These are phyloP conservation scores for Merluccius polli DNA, from an alignment of 2,797 vertebrate species.

Conservation along the genomic window DNA sequence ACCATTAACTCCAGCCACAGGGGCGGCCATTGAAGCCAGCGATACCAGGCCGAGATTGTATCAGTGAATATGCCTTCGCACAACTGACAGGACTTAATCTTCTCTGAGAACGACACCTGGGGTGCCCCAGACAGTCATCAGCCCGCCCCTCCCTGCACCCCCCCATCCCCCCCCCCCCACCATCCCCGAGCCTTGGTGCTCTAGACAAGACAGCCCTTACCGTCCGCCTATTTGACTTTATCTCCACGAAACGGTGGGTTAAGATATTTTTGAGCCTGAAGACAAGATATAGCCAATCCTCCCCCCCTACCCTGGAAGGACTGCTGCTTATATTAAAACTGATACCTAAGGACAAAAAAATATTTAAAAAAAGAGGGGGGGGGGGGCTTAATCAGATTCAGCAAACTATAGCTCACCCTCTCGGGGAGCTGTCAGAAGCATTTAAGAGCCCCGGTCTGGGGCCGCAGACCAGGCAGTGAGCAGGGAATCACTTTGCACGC, in stretches of 20 bases:
- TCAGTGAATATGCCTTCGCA: conserved; percentile 27
- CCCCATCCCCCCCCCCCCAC: neutral
- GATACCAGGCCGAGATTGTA: conserved; percentile 25
- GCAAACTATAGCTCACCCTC: conserved; percentile 45
- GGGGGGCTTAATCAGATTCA: conserved; percentile 52
- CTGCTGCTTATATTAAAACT: conserved; percentile 53
- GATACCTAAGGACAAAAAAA: conserved; percentile 34
- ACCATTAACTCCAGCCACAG: neutral
- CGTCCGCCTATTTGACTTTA: conserved; percentile 53
- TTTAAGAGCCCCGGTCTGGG: conserved; percentile 25
- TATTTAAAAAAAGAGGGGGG: conserved; percentile 4
- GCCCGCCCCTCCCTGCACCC: conserved; percentile 31
- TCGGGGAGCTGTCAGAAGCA: conserved; percentile 31
- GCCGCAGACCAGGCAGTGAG: conserved; percentile 28
- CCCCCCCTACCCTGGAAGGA: conserved; percentile 31
- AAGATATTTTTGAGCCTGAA: conserved; percentile 49
- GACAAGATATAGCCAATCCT: conserved; percentile 61
- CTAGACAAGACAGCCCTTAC: conserved; percentile 26
- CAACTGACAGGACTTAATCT: conserved; percentile 46
- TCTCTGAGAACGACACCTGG: conserved; percentile 39
- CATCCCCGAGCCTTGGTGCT: conserved; percentile 38
- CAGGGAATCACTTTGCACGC: conserved; percentile 15
- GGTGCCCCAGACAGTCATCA: conserved; percentile 28
- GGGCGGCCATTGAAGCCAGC: neutral
- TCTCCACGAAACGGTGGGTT: conserved; percentile 51